A percentile compares a stretch with the other conserved stretches of the same genome.
These are phyloP conservation scores for Lithodes maja DNA, from an alignment of 2,888 invertebrate species.

Conservation along the genomic window DNA sequence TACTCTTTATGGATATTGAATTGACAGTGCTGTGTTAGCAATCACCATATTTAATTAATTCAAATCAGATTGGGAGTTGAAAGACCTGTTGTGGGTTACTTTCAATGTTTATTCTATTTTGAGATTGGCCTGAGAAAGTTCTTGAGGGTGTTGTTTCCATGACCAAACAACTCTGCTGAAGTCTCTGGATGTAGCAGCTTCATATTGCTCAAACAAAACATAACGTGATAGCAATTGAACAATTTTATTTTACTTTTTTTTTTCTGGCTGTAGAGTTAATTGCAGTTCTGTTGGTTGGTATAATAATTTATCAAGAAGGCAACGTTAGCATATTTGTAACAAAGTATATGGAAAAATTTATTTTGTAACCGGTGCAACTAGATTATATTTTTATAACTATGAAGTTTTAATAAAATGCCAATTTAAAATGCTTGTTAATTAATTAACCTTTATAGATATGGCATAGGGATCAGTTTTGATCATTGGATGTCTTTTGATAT, in stretches of 20 bases:
- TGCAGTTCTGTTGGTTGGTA: slow-evolving; percentile 16
- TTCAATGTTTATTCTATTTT: neutral
- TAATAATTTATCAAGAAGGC: slow-evolving; percentile 13
- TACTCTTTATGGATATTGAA: too few relatives aligned
- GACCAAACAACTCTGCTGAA: neutral
- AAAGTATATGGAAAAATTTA: slow-evolving; percentile 28
- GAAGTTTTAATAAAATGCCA: slow-evolving; percentile 13
- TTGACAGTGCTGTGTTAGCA: too few relatives aligned
- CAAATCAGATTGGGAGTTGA: too few relatives aligned
- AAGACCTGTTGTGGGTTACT: too few relatives aligned
- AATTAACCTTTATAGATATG: too few relatives aligned
- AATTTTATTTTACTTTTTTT: neutral
- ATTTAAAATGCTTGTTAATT: neutral
- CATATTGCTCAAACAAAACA: neutral
- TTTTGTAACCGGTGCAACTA: slow-evolving; percentile 35
- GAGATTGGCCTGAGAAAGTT: too few relatives aligned
- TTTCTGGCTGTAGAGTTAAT: neutral
- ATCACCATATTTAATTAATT: too few relatives aligned
- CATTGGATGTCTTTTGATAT: too few relatives aligned
- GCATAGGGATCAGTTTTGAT: too few relatives aligned
- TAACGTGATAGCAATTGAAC: neutral
- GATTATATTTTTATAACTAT: slow-evolving; percentile 32
- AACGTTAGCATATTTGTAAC: slow-evolving; percentile 25
- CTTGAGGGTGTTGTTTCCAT: neutral
- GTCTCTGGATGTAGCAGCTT: neutral